phyloP scores from a whole-genome alignment of 1,140 invertebrate genomes.

The Macrobrachium rosenbergii region DNA sequence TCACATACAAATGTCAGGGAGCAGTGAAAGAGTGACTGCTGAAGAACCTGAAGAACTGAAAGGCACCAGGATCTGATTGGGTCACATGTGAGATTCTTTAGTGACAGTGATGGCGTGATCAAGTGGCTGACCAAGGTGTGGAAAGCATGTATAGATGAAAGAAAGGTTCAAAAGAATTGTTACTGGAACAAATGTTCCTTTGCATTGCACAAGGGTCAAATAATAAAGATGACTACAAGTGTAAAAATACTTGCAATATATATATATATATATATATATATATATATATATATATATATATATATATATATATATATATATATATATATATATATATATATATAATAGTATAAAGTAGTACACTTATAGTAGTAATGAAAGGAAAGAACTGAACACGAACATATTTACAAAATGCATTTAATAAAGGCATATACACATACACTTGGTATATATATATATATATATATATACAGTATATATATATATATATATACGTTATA shows the following conservation, averaged over 20 bases:
- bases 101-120: no score
- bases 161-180: background rate
- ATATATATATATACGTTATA: background rate
- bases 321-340: background rate
- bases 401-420: background rate
- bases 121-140: background rate
- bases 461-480: conserved; percentile 18
- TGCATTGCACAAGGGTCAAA: no score
- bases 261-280: background rate
- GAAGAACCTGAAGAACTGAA: no score
- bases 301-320: conserved; percentile 15
- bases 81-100: no score
- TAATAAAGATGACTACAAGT: no score
- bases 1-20: no score
- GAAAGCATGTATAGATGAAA: background rate
- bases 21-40: no score
- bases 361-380: no score
- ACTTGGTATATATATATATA: conserved; percentile 7
- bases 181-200: no score
- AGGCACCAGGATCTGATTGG: no score
- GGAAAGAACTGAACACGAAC: no score
- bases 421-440: background rate
- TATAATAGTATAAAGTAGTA: no score
- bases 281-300: conserved; percentile 10
- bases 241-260: background rate